phyloP scores from a whole-genome alignment of 1,140 invertebrate species.

The Diorhabda elongata region DNA sequence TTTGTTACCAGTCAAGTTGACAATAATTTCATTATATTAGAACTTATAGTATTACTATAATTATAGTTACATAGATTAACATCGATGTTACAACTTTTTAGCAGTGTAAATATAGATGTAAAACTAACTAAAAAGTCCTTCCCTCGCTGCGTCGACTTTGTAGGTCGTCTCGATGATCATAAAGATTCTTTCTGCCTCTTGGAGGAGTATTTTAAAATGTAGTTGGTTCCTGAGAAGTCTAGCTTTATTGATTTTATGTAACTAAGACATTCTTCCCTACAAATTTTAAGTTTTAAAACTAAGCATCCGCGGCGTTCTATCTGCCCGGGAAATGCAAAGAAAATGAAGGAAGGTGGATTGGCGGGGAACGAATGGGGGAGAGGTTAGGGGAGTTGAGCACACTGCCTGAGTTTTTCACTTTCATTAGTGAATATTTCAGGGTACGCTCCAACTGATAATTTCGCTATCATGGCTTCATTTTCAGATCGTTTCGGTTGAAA shows the following conservation, averaged over 20 bases:
- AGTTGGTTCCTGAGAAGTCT: slow-evolving; percentile 37
- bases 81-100: too few relatives aligned
- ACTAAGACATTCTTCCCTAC: slow-evolving; percentile 49
- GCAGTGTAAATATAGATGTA: too few relatives aligned
- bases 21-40: too few relatives aligned
- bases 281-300: slow-evolving; percentile 49
- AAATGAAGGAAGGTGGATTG: slow-evolving; percentile 33
- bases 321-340: slow-evolving; percentile 45
- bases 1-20: too few relatives aligned
- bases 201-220: slow-evolving; percentile 42
- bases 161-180: slow-evolving; percentile 26
- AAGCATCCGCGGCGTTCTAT: slow-evolving; percentile 41
- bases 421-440: slow-evolving; percentile 37
- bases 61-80: too few relatives aligned
- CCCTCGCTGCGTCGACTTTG: background rate
- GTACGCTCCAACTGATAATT: slow-evolving; percentile 17
- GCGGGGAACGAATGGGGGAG: slow-evolving; percentile 8
- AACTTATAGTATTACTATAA: too few relatives aligned
- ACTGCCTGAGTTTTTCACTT: slow-evolving; percentile 40
- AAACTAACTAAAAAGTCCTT: background rate
- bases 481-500: background rate
- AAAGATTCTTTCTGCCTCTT: slow-evolving; percentile 34
- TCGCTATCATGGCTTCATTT: slow-evolving; percentile 4
- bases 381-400: slow-evolving; percentile 23
- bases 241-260: slow-evolving; percentile 48